Evolutionary conservation across 2,113 vertebrate genomes (phyloP).

Genomic region (Rhodinocichla rosea): DNA sequence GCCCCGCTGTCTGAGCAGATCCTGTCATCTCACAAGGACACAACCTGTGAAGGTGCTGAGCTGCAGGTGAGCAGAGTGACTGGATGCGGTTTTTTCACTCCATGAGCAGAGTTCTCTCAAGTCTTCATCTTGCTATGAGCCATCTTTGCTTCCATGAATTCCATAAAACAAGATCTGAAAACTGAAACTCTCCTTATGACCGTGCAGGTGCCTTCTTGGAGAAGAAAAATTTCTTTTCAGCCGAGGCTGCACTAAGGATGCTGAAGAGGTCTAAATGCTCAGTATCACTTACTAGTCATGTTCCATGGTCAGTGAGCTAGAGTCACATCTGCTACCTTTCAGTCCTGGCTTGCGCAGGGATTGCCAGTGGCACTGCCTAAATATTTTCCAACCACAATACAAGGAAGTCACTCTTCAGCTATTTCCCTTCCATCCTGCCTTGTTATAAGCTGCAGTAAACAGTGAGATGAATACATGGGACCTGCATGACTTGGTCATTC

Average conservation of each 20-base stretch:
- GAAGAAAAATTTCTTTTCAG: background rate
- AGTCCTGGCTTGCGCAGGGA: background rate
- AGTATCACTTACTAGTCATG: background rate
- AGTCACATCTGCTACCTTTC: background rate
- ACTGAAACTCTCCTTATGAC: background rate
- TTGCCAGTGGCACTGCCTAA: background rate
- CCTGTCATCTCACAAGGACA: background rate
- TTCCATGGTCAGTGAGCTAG: background rate
- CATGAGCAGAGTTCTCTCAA: background rate
- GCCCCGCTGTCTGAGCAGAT: background rate
- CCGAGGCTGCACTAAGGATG: fast-evolving
- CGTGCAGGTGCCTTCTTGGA: background rate
- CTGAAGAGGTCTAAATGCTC: background rate
- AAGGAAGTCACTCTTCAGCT: background rate
- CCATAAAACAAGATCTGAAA: background rate
- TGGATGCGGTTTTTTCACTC: background rate
- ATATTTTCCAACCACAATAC: background rate
- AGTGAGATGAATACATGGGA: background rate
- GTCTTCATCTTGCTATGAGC: background rate
- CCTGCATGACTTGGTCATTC: background rate
- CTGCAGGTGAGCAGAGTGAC: background rate
- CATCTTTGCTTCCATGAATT: background rate
- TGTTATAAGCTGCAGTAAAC: background rate
- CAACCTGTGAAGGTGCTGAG: fast-evolving
- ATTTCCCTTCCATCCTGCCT: background rate